Base-by-base conservation (phyloP, 2,797 vertebrate species). In the Semaprochilodus insignis region DNA sequence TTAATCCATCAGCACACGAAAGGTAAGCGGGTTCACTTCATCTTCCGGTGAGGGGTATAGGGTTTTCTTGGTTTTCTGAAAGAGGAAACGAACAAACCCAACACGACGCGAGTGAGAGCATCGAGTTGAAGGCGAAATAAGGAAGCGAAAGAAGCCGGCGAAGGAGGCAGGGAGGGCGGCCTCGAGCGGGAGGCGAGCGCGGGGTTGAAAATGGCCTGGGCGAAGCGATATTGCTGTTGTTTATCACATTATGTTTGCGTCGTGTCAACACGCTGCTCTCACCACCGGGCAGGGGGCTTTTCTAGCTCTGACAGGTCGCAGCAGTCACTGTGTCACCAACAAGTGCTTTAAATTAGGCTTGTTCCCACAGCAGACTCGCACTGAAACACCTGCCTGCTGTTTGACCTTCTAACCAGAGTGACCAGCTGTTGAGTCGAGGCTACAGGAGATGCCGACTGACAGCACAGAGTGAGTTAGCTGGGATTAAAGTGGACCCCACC, bases 171-270 rank as follows among this genome's bases (percentile, higher is more conserved):
- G n/a, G 52, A 69, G 60, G 69, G 85, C 85, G 87, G 77, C n/a
- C 63, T 27, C 27, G 62, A 36, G 65, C 17, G 8, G 77, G 77
- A 90, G 83, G 81, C 88, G 83, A 89, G 40, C n/a, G 65, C 78
- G 86, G 78, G 78, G 86, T 88, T 84, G 34, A 19, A 31, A 36
- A 16, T n/a, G 87, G 85, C 87, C 84, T 87, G n/a, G 40, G 36
- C 74, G 13, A 17, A 27, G 16, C 34, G 13, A 52, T 59, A 17
- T 44, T 60, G 57, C 17, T 40, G 40, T 48, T 13, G 3, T 40
- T 48, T 48, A 65, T 17, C 69, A 40, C 27, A n/a, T n/a, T 3
- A n/a, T 21, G 40, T 27, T 34, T 16, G 23, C 14, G 44, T 8
- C 54, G 44, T 31, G 7, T 34, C 60, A 10, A 55, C 62, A 73